Percentiles rank a stretch among this genome's conserved stretches.
Evolutionary conservation across 2,797 vertebrate genomes (phyloP).

Genomic region (Cyclura pinguis): DNA sequence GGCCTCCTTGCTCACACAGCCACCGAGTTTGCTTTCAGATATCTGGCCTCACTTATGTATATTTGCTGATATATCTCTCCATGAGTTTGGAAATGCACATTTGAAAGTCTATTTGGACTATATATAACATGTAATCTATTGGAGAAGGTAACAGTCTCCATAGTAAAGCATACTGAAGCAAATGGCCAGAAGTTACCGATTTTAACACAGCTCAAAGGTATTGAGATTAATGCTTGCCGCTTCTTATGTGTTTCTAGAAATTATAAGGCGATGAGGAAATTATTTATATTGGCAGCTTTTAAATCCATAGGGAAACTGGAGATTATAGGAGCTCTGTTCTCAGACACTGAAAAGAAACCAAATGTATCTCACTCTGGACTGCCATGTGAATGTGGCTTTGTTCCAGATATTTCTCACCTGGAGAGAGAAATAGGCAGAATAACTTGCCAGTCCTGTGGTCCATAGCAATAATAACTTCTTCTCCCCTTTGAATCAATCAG

Average conservation of each 20-base stretch:
- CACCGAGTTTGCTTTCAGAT: background rate
- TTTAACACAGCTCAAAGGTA: slow-evolving; percentile 47
- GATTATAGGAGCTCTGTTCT: slow-evolving; percentile 73
- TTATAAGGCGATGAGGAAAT: slow-evolving; percentile 75
- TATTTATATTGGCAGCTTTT: slow-evolving; percentile 70
- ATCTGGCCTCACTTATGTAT: background rate
- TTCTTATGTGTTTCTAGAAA: slow-evolving; percentile 64
- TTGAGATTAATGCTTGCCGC: slow-evolving; percentile 56
- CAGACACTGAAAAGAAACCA: slow-evolving; percentile 71
- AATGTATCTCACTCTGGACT: slow-evolving; percentile 70
- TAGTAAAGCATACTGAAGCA: accelerated
- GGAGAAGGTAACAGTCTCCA: accelerated
- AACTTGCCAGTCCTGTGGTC: slow-evolving; percentile 46
- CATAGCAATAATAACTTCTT: no score
- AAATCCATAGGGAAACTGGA: background rate
- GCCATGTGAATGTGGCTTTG: slow-evolving; percentile 65
- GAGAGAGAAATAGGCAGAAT: slow-evolving; percentile 66
- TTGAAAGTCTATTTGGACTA: background rate
- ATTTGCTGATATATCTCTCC: background rate
- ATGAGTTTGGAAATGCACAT: accelerated
- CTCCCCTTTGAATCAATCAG: background rate
- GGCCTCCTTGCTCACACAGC: background rate
- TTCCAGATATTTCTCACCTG: slow-evolving; percentile 74
- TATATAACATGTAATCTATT: background rate
- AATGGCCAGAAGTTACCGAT: background rate